phyloP scores from a whole-genome alignment of 2,888 invertebrate genomes.

The Pardosa pseudoannulata region DNA sequence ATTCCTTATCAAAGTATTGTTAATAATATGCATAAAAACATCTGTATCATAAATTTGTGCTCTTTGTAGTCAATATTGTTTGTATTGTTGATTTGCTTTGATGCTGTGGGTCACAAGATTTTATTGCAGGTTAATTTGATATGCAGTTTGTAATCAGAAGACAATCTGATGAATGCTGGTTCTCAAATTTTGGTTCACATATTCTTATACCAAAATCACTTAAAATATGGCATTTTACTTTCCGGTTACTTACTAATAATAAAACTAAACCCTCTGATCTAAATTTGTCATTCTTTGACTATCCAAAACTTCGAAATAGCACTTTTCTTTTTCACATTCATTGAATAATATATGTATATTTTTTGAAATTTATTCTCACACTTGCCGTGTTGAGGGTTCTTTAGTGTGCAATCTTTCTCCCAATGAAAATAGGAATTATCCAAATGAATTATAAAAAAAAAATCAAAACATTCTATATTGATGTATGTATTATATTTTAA shows the following conservation, averaged over 20 bases:
- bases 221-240: too few species aligned
- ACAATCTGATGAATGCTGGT: slow-evolving; percentile 6
- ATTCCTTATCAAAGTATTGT: slow-evolving; percentile 72
- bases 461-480: slow-evolving; percentile 26
- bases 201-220: too few species aligned
- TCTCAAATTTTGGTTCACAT: neutral
- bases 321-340: neutral
- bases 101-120: slow-evolving; percentile 15
- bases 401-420: slow-evolving; percentile 48
- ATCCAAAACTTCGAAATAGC: neutral
- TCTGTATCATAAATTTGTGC: slow-evolving; percentile 60
- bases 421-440: slow-evolving; percentile 6
- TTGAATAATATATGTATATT: slow-evolving; percentile 13
- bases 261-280: too few species aligned
- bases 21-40: slow-evolving; percentile 55
- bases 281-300: neutral
- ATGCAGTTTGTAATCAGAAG: slow-evolving; percentile 3
- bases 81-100: slow-evolving; percentile 37
- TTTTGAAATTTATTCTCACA: neutral
- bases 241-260: too few species aligned
- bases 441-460: slow-evolving; percentile 41
- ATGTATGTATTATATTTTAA: slow-evolving; percentile 54
- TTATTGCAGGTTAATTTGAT: neutral
- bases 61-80: slow-evolving; percentile 56
- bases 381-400: neutral